phyloP scores from a whole-genome alignment of 2,113 vertebrate species.

The Oncorhynchus clarkii region DNA sequence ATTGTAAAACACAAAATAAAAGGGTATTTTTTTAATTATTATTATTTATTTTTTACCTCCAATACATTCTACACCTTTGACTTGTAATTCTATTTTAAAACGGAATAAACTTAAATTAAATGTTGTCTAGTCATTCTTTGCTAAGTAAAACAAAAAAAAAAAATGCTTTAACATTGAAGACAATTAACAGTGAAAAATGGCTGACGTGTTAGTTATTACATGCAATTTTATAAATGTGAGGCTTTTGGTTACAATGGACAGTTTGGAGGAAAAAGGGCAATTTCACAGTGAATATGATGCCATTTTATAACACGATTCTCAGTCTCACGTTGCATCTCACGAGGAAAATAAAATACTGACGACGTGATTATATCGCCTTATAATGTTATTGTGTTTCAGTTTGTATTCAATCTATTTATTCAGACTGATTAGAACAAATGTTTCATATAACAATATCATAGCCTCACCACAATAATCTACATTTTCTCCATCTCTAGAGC shows the following conservation, averaged over 20 bases:
- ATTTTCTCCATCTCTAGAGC: conserved; percentile 48
- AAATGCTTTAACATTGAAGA: not conserved
- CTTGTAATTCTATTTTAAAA: not conserved
- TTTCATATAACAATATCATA: conserved; percentile 34
- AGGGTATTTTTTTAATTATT: conserved; percentile 12
- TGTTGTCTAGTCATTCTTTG: not conserved
- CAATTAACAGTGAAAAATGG: no score
- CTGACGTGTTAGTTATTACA: no score
- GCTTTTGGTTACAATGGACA: not conserved
- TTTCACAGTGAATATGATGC: conserved; percentile 19
- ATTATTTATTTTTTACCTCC: not conserved
- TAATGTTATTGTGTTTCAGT: conserved; percentile 43
- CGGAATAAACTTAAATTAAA: not conserved
- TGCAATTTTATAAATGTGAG: no score
- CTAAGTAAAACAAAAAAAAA: not conserved
- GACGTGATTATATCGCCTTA: conserved; percentile 53
- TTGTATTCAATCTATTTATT: conserved; percentile 61
- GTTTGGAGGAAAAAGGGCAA: not conserved
- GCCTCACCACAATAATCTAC: no score
- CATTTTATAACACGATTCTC: conserved; percentile 41
- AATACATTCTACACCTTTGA: not conserved
- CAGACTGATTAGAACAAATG: conserved; percentile 50
- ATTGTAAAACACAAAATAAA: not conserved
- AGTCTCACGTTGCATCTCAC: conserved; percentile 41
- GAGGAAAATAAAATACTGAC: conserved; percentile 50